A percentile compares a stretch with the other conserved stretches of the same genome.
phyloP scores from a whole-genome alignment of 64 coral and sea anemone genomes.

The Montipora capricornis region DNA sequence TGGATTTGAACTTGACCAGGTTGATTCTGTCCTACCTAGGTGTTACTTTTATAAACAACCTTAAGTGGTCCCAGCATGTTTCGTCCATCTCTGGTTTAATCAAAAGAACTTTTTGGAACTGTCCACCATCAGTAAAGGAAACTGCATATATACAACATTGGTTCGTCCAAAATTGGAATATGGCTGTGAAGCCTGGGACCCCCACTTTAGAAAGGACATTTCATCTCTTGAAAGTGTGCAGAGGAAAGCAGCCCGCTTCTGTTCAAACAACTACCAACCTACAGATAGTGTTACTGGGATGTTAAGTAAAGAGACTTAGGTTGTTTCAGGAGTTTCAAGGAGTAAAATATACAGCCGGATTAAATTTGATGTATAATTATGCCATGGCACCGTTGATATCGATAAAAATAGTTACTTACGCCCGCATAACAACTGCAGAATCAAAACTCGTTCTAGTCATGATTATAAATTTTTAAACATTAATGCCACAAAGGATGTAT shows the following conservation, averaged over 20 bases:
- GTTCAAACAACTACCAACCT: slow-evolving; percentile 60
- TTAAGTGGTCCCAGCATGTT: slow-evolving; percentile 12
- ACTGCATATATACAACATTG: slow-evolving; percentile 27
- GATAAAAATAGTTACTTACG: slow-evolving; percentile 12
- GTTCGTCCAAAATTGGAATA: slow-evolving; percentile 73
- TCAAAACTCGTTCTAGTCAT: too few species aligned
- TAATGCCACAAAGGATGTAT: too few species aligned
- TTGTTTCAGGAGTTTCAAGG: slow-evolving; percentile 50
- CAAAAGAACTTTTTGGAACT: slow-evolving; percentile 20
- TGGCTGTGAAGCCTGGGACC: slow-evolving; percentile 56
- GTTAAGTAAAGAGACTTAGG: slow-evolving; percentile 30
- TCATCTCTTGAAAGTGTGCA: slow-evolving; percentile 56
- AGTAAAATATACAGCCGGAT: background rate
- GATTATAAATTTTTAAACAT: too few species aligned
- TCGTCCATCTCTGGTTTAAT: background rate
- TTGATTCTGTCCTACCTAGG: background rate
- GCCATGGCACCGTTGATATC: background rate
- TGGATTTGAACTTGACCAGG: background rate
- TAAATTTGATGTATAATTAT: slow-evolving; percentile 61
- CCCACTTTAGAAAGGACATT: slow-evolving; percentile 47
- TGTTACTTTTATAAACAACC: background rate
- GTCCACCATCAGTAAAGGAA: slow-evolving; percentile 23
- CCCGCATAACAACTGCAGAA: background rate
- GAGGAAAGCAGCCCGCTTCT: slow-evolving; percentile 74
- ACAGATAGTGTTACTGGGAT: slow-evolving; percentile 73